phyloP scores from a whole-genome alignment of 2,113 vertebrate genomes.

The Nerophis ophidion region DNA sequence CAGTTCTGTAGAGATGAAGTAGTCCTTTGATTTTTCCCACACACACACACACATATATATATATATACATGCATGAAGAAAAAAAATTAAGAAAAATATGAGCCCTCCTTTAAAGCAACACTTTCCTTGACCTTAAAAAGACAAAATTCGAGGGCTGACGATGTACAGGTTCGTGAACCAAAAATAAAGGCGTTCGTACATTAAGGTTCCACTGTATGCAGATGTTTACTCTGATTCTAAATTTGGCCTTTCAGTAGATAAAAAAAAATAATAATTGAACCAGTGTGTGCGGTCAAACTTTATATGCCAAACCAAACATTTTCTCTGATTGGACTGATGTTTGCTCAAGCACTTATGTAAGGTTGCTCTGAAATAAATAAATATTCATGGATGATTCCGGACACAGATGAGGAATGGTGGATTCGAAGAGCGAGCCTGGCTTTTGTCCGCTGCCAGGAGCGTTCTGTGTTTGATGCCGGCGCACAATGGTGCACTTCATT shows the following conservation, averaged over 20 bases:
- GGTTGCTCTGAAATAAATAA: neutral
- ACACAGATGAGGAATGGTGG: slow-evolving; percentile 10
- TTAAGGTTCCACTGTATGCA: neutral
- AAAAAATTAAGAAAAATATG: no score
- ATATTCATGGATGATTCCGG: slow-evolving; percentile 7
- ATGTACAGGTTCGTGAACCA: no score
- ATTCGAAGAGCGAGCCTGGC: slow-evolving; percentile 5
- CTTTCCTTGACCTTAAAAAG: no score
- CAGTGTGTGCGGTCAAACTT: slow-evolving; percentile 13
- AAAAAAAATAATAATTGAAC: slow-evolving; percentile 18
- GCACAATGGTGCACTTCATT: slow-evolving; percentile 28
- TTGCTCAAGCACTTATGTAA: neutral
- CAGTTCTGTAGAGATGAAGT: no score
- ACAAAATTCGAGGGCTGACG: no score
- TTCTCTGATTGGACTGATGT: slow-evolving; percentile 10
- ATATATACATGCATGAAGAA: no score
- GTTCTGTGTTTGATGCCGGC: slow-evolving; percentile 23
- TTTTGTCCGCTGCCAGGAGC: slow-evolving; percentile 10
- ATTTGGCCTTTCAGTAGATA: slow-evolving; percentile 3
- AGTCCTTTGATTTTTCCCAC: no score
- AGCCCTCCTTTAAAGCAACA: no score
- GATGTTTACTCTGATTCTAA: slow-evolving; percentile 9
- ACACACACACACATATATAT: no score
- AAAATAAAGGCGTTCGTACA: no score
- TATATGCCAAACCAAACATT: slow-evolving; percentile 10